Conservation (phyloP, 2,888 invertebrate genomes). For the Drosophila suboccidentalis region DNA sequence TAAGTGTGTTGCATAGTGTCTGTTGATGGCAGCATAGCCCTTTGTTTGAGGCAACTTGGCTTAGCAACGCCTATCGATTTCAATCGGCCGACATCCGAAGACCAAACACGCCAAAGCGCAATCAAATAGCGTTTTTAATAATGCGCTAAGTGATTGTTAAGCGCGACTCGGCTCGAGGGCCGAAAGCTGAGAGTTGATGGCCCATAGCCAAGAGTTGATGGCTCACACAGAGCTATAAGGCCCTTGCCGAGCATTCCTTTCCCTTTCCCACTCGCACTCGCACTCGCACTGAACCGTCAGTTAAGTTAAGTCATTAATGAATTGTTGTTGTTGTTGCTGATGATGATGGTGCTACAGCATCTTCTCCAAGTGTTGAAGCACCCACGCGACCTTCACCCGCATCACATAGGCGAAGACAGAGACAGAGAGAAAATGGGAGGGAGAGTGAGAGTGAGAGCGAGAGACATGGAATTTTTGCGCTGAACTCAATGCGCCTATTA, state of each 20-base stretch:
- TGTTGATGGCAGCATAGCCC: neutral
- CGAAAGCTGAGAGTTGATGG: conserved; percentile 16
- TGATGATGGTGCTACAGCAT: conserved; percentile 32
- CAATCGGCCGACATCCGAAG: conserved; percentile 48
- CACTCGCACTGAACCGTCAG: conserved; percentile 45
- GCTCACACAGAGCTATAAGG: conserved; percentile 21
- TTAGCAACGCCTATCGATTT: conserved; percentile 73
- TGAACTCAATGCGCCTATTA: conserved; percentile 60
- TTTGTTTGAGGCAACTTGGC: conserved; percentile 19
- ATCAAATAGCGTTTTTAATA: conserved; percentile 82
- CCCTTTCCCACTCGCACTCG: conserved; percentile 64
- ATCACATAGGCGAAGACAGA: neutral
- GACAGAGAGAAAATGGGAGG: neutral
- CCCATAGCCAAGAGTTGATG: conserved; percentile 20
- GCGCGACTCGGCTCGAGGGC: conserved; percentile 50
- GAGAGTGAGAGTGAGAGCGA: neutral
- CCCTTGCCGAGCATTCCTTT: conserved; percentile 29
- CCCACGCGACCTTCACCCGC: conserved; percentile 76
- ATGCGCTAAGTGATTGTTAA: conserved; percentile 82
- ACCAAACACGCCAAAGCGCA: conserved; percentile 77
- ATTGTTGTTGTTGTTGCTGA: conserved; percentile 34
- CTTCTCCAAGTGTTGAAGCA: conserved; percentile 42
- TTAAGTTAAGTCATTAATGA: conserved; percentile 61
- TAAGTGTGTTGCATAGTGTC: conserved; percentile 5
- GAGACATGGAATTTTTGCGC: conserved; percentile 1